Evolutionary conservation across 2,797 vertebrate genomes (phyloP), one percentile per base, ranked within the genome.

Genomic region (Myoxocephalus aenaeus): DNA sequence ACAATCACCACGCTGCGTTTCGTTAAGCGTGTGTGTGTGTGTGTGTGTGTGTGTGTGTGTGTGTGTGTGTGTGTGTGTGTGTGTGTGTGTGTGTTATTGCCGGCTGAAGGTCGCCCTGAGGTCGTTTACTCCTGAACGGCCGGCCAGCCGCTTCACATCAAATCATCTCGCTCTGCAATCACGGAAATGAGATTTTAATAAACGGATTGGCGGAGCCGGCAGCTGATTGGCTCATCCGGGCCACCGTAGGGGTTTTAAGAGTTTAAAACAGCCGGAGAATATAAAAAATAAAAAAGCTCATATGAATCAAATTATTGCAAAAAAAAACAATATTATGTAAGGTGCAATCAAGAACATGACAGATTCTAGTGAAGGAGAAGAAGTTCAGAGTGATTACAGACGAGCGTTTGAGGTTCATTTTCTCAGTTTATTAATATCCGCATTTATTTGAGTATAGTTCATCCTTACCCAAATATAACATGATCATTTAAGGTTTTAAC

Each of bases 111-210:
- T 88, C 83, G 73, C 61, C 4, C 56, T 3, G 63, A 73, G 70
- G 72, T 72, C 77, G 58, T 27, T 81, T 44, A 34, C 65, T 70
- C 58, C 70, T 20, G 58, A 69, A 25, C 71, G 17, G 2, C 50
- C 84, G 51, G 73, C 38, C 83, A 69, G 81, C 82, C 77, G 84
- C 79, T 71, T 54, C 77, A 20, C 82, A 79, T 90, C 76, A 76
- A 86, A 86, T 88, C 61, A 81, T 73, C 86, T 80, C 66, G 58
- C 63, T 75, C 62, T 34, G 72, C 87, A 88, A 91, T 90, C 82
- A 89, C 73, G 83, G 70, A 80, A 86, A 92, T 86, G 72, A 59
- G 57, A 74, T 83, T 75, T 86, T 84, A 80, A 91, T 89, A 50
- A 86, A 87, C 57, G 62, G 83, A 86, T 83, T 73, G 75, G 53